These are phyloP conservation scores for Ochotona curzoniae DNA, from an alignment of 2,113 vertebrate genomes.

Conservation along the genomic window DNA sequence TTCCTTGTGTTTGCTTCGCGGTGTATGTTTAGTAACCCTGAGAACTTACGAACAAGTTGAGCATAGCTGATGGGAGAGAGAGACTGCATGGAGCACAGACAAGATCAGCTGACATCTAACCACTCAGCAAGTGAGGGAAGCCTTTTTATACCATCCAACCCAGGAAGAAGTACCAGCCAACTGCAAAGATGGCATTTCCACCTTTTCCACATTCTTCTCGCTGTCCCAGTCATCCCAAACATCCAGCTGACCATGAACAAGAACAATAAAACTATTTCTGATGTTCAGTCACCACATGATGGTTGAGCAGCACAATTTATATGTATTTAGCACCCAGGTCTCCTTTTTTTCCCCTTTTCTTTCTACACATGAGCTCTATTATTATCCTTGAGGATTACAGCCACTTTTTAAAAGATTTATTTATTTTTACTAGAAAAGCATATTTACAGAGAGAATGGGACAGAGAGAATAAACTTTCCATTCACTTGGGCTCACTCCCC, in stretches of 20 bases:
- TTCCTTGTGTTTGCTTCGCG: no score
- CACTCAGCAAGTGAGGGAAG: not conserved
- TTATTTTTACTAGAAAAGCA: no score
- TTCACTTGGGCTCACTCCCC: no score
- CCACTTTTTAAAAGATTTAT: no score
- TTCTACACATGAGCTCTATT: not conserved
- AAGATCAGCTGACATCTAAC: not conserved
- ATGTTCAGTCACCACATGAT: not conserved
- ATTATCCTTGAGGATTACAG: constrained; percentile 16
- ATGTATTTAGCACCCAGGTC: not conserved
- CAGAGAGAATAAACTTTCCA: no score
- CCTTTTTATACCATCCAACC: not conserved
- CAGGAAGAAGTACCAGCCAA: not conserved
- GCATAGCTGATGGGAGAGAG: not conserved
- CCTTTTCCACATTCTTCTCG: not conserved
- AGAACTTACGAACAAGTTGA: not conserved
- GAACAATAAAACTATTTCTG: not conserved
- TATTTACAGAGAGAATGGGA: no score
- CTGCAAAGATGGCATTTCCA: not conserved
- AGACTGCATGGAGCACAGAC: not conserved
- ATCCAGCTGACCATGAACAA: not conserved
- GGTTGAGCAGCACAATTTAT: not conserved
- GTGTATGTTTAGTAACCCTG: not conserved
- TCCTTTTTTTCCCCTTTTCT: not conserved
- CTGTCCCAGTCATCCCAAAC: not conserved